phyloP scores from a whole-genome alignment of 2,113 vertebrate species.

The Theristicus caerulescens region DNA sequence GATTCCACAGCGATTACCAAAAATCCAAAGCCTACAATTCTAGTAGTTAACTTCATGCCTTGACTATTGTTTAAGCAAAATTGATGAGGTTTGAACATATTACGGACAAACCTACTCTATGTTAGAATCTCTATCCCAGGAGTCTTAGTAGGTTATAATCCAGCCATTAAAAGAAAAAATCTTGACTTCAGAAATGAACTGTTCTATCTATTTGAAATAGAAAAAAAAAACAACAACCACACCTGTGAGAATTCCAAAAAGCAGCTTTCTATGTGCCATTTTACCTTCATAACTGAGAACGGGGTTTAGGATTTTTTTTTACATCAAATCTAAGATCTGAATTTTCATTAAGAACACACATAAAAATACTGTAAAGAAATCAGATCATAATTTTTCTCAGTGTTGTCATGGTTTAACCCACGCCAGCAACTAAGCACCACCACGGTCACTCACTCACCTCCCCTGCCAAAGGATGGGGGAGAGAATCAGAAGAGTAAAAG shows the following conservation, averaged over 20 bases:
- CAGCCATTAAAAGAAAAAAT: neutral
- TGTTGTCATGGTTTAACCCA: too few relatives aligned
- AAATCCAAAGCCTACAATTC: constrained; percentile 21
- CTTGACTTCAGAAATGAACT: neutral
- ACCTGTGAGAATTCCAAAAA: neutral
- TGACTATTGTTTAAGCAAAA: constrained; percentile 55
- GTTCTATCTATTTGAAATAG: neutral
- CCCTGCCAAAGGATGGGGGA: too few relatives aligned
- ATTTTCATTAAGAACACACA: neutral
- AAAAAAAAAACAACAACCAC: neutral
- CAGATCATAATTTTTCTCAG: neutral
- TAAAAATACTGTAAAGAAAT: neutral
- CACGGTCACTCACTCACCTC: too few relatives aligned
- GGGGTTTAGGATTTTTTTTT: neutral
- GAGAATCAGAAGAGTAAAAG: too few relatives aligned
- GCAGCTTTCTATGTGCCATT: neutral
- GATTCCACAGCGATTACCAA: constrained; percentile 12
- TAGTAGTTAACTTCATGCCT: constrained; percentile 21
- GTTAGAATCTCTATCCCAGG: neutral
- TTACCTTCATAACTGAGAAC: neutral
- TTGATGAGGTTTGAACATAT: constrained; percentile 40
- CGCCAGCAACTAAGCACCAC: too few relatives aligned
- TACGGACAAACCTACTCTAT: constrained; percentile 13
- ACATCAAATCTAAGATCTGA: neutral
- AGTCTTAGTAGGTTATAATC: neutral